Conservation (phyloP, 2,113 vertebrate genomes). For the Leiothrix lutea region DNA sequence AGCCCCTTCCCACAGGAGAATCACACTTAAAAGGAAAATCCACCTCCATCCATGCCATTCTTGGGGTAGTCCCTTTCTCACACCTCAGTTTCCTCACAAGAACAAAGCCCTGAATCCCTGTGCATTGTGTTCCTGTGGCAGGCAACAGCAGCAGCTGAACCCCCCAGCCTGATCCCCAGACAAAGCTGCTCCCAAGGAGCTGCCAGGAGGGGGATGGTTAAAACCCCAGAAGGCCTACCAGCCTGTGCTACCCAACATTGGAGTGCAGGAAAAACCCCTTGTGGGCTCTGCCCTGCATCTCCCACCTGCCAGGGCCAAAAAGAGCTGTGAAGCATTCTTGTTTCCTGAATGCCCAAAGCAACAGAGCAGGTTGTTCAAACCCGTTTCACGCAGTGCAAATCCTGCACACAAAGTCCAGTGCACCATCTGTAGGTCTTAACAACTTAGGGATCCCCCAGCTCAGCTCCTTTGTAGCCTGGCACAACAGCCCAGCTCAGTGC, state of each 20-base stretch:
- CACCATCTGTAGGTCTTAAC: background rate
- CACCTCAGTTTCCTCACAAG: background rate
- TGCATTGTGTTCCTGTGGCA: background rate
- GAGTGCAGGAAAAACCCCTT: background rate
- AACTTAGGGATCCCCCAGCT: background rate
- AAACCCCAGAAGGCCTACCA: background rate
- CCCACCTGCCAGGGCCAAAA: background rate
- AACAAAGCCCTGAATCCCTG: background rate
- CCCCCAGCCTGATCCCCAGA: background rate
- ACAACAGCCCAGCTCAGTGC: background rate
- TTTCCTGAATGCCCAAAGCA: background rate
- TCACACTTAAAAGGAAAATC: background rate
- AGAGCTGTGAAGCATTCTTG: background rate
- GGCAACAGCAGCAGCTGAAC: background rate
- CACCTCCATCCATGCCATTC: background rate
- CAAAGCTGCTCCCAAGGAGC: background rate
- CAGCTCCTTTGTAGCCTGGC: background rate
- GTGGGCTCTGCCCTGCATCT: background rate
- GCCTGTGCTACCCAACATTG: fast-evolving
- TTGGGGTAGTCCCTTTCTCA: background rate
- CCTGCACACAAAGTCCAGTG: background rate
- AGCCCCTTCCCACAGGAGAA: background rate
- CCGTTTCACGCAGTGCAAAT: background rate
- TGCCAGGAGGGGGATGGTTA: background rate
- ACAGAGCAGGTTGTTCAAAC: background rate